Percentiles rank a stretch among this genome's conserved stretches.
phyloP scores from a whole-genome alignment of 2,888 invertebrate genomes.

The Athetis lepigone region DNA sequence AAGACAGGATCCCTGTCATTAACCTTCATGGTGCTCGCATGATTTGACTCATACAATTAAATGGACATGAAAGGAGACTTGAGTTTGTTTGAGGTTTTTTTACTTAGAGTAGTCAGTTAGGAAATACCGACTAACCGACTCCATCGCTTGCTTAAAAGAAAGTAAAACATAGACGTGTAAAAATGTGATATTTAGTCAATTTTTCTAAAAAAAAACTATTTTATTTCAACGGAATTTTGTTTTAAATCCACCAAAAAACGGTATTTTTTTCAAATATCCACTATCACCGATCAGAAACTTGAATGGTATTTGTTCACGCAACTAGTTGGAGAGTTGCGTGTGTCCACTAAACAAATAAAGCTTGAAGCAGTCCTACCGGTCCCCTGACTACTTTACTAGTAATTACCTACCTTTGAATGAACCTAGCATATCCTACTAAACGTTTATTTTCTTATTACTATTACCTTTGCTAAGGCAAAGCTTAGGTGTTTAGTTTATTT shows the following conservation, averaged over 20 bases:
- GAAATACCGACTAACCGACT: too few species aligned
- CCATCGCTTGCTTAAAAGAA: too few species aligned
- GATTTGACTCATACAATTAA: too few species aligned
- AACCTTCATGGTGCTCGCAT: too few species aligned
- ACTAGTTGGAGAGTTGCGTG: constrained; percentile 8
- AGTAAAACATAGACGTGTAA: too few species aligned
- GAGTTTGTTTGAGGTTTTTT: too few species aligned
- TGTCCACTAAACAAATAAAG: constrained; percentile 45
- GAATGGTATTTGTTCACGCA: constrained; percentile 17
- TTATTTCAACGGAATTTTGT: background rate
- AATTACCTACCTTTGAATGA: constrained; percentile 38
- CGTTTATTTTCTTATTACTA: constrained; percentile 21
- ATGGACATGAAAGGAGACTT: too few species aligned
- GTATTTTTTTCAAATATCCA: constrained; percentile 1
- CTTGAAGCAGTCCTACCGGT: constrained; percentile 53
- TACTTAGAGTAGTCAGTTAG: too few species aligned
- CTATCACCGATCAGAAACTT: constrained; percentile 7
- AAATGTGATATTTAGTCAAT: background rate
- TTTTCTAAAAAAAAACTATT: too few species aligned
- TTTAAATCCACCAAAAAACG: background rate
- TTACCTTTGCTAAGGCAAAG: background rate
- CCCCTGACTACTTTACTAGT: constrained; percentile 27
- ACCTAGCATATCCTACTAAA: constrained; percentile 32
- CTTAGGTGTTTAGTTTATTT: background rate
- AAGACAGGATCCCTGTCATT: too few species aligned